A percentile compares a stretch with the other conserved stretches of the same genome.
Evolutionary conservation across 2,113 vertebrate species (phyloP).

Genomic region (Anarhynchus alexandrinus): DNA sequence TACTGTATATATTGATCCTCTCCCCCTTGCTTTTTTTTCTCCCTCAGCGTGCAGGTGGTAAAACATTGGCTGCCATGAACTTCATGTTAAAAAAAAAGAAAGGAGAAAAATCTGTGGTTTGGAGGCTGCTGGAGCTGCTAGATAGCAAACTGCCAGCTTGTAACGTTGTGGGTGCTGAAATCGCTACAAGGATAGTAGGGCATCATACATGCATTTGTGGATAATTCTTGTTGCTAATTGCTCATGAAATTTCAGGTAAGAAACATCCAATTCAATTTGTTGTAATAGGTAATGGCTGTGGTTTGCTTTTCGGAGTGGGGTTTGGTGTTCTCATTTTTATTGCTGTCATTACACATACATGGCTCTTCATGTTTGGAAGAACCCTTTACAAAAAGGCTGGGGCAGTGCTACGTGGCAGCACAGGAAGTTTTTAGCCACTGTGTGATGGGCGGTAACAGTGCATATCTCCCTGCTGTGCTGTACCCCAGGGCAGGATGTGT

Average conservation of each 20-base stretch:
- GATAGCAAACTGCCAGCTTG: constrained; percentile 43
- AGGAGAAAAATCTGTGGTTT: constrained; percentile 40
- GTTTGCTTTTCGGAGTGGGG: not conserved
- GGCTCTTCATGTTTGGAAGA: not conserved
- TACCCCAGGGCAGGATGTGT: not conserved
- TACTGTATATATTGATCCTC: constrained; percentile 66
- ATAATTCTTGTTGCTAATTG: not conserved
- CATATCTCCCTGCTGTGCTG: rapidly evolving
- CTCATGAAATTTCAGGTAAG: not conserved
- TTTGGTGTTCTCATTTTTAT: not conserved
- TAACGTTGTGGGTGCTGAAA: not conserved
- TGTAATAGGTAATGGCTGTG: not conserved
- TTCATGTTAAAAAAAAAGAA: constrained; percentile 12
- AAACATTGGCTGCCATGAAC: constrained; percentile 71
- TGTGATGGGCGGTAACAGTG: not conserved
- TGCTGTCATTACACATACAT: not conserved
- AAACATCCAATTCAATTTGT: not conserved
- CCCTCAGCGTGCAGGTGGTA: constrained; percentile 67
- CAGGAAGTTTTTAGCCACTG: not conserved
- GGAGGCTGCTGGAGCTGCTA: constrained; percentile 38
- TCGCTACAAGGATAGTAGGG: not conserved
- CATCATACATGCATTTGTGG: not conserved
- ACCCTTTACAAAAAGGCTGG: not conserved
- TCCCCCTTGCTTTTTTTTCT: constrained; percentile 50
- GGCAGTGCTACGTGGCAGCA: not conserved